Base-by-base conservation (phyloP, 2,797 vertebrate species). In the Megaceryle alcyon region DNA sequence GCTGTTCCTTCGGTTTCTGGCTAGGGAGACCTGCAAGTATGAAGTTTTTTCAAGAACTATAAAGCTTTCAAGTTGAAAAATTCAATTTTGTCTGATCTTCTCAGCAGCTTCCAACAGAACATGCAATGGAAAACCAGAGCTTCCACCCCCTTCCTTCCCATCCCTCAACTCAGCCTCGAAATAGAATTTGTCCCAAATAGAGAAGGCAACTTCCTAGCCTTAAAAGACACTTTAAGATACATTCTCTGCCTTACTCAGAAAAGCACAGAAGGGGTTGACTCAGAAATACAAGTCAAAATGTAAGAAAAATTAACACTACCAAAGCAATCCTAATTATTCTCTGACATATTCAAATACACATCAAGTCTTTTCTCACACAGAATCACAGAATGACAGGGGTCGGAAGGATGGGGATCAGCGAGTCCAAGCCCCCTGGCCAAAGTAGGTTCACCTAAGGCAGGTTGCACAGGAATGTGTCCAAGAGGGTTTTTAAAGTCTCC, bases 1-100 rank as follows among this genome's bases (percentile, higher is more conserved):
- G 99, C 97, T 99, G 99, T 72, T 99, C 99, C 98, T 99, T 99
- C 53, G 99, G 99, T 97, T 99, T 99, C 97, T 99, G 99, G 98
- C 99, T 99, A 6, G 99, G 99, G 90, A 99, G 97, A 88, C 99
- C 99, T 99, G 98, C 31, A 98, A 98, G 88, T 3, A 65, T 68
- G 91, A 88, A 41, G 43, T 6, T n/a, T 33, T 68, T 43, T 83
- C 60, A 46, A 71, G 29, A 90, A 28, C n/a, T 23, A n/a, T 8
- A 16, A 66, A 48, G 16, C 19, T 75, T 51, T 54, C 5, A 44
- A 79, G 66, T 12, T 56, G 41, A 68, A 76, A 92, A 81, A 82
- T 7, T 25, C 33, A 64, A 23, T 28, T 54, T 57, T 12, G 73
- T 25, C 17, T 46, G 6, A 29, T 29, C 53, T 70, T 44, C 59